Evolutionary conservation across 2,797 vertebrate genomes (phyloP).

Genomic region (Sebastes iracundus): DNA sequence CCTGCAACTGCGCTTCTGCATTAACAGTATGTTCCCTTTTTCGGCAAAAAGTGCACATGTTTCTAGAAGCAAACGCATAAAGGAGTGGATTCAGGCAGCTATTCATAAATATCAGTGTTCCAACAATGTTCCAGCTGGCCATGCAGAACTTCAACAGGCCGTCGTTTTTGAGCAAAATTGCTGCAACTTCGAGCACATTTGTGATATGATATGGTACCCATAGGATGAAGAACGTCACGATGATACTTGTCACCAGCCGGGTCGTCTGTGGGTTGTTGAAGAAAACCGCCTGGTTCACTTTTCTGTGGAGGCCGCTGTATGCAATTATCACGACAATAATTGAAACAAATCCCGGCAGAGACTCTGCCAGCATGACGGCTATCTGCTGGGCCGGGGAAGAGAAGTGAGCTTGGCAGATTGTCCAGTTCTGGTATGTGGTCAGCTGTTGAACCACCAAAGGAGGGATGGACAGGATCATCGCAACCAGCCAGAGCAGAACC

Average conservation of each 20-base stretch:
- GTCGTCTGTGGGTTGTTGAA: slow-evolving; percentile 39
- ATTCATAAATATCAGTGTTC: slow-evolving; percentile 20
- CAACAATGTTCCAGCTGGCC: accelerated
- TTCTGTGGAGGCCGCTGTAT: slow-evolving; percentile 9
- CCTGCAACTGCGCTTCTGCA: accelerated
- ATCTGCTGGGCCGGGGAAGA: neutral
- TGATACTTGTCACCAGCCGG: slow-evolving; percentile 26
- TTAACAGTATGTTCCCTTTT: neutral
- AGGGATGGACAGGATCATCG: slow-evolving; percentile 12
- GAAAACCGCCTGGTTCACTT: slow-evolving; percentile 19
- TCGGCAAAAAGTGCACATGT: neutral
- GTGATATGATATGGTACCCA: slow-evolving; percentile 13
- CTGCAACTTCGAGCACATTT: slow-evolving; percentile 9
- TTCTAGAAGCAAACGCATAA: slow-evolving; percentile 30
- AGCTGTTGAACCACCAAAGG: neutral
- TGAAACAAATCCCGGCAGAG: neutral
- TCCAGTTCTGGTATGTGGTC: accelerated
- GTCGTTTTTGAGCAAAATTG: neutral
- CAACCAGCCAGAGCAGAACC: neutral
- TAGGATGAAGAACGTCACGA: neutral
- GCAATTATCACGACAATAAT: neutral
- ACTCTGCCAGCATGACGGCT: slow-evolving; percentile 9
- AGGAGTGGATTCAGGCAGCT: slow-evolving; percentile 42
- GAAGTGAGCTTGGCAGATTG: accelerated
- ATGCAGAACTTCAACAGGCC: neutral